Evolutionary conservation across 2,797 vertebrate genomes (phyloP).

Genomic region (Mastacembelus armatus): DNA sequence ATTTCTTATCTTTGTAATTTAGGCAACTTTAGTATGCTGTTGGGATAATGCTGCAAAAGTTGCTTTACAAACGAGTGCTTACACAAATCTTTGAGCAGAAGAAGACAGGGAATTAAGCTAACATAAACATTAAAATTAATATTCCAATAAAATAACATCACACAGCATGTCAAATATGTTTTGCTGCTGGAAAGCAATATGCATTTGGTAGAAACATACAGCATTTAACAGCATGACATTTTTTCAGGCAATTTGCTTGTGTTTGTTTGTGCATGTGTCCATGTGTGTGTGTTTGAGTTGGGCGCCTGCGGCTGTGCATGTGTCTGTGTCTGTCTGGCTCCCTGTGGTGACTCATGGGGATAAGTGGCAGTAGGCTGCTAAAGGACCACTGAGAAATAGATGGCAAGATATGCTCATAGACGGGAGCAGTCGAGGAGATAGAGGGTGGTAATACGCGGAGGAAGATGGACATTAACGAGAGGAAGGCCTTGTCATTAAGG

Average conservation of each 20-base stretch:
- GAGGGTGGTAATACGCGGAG: conserved; percentile 56
- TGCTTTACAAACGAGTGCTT: not conserved
- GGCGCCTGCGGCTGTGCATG: not conserved
- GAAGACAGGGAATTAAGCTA: not conserved
- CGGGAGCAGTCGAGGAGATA: conserved; percentile 45
- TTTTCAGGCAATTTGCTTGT: conserved; percentile 24
- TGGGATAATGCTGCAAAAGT: not conserved
- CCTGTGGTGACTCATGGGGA: conserved; percentile 43
- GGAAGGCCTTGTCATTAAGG: conserved; percentile 63
- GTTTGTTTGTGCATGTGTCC: conserved; percentile 13
- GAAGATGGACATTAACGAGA: conserved; percentile 73
- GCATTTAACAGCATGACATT: conserved; percentile 49
- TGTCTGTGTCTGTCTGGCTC: conserved; percentile 14
- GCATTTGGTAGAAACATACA: not conserved
- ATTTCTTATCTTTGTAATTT: not conserved
- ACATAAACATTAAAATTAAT: conserved; percentile 12
- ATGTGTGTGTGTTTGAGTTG: not conserved
- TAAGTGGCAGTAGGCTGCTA: conserved; percentile 40
- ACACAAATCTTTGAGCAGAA: not conserved
- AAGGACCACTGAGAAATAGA: conserved; percentile 45
- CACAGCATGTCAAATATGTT: conserved; percentile 16
- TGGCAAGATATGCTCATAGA: conserved; percentile 34
- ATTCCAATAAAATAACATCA: conserved; percentile 26
- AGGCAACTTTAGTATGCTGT: not conserved
- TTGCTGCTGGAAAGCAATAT: conserved; percentile 6